Conservation (phyloP, 2,113 vertebrate species). For the Psittacara wagleri region DNA sequence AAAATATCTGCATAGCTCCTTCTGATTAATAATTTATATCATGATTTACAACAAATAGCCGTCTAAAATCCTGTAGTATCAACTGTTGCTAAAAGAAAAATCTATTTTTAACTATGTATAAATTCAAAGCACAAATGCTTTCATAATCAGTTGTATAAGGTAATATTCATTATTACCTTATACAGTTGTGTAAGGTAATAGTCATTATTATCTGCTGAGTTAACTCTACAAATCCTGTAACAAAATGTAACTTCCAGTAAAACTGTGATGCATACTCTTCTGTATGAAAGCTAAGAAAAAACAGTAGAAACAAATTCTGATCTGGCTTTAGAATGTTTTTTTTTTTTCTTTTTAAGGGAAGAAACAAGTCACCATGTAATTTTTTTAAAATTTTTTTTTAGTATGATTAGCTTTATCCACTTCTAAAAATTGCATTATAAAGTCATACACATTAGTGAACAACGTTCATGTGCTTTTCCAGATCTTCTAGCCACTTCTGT, state of each 20-base stretch:
- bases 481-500: not conserved
- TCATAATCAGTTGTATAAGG: not conserved
- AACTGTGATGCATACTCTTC: not conserved
- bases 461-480: not conserved
- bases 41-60: not conserved
- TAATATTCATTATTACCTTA: not conserved
- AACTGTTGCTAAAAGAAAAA: not conserved
- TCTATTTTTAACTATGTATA: not conserved
- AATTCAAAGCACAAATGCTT: not conserved
- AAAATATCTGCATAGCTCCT: not conserved
- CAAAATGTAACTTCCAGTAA: not conserved
- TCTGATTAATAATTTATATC: not conserved
- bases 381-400: not conserved
- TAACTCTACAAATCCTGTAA: not conserved
- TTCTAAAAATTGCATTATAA: not conserved
- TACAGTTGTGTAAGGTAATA: not conserved
- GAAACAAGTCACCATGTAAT: not conserved
- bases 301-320: not conserved
- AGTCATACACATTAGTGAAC: not conserved
- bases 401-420: not conserved
- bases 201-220: not conserved
- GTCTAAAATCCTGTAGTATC: not conserved
- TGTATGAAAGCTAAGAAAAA: not conserved
- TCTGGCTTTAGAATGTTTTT: not conserved
- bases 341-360: not conserved